phyloP scores from a whole-genome alignment of 2,113 vertebrate genomes.

The Nerophis lumbriciformis region DNA sequence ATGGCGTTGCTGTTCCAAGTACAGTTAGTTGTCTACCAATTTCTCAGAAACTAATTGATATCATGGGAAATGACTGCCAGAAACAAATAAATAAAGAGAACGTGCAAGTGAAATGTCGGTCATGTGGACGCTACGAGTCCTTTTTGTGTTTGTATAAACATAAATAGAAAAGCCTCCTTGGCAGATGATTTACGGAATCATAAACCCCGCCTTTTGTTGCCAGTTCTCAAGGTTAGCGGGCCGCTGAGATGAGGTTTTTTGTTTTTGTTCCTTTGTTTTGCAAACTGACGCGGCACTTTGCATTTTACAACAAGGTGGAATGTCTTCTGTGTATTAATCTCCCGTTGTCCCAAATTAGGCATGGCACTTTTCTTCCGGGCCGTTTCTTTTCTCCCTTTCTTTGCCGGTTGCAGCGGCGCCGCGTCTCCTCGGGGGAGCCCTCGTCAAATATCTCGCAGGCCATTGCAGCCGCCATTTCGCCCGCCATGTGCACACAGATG shows the following conservation, averaged over 20 bases:
- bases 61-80: too few relatives aligned
- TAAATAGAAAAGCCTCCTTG: not conserved
- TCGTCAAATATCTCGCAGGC: slow-evolving; percentile 55
- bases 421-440: slow-evolving; percentile 41
- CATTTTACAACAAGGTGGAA: slow-evolving; percentile 23
- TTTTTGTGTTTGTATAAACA: not conserved
- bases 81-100: too few relatives aligned
- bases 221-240: slow-evolving; percentile 54
- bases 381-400: not conserved
- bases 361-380: not conserved
- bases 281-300: slow-evolving; percentile 39
- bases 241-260: slow-evolving; percentile 23
- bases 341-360: not conserved
- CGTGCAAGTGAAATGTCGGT: too few relatives aligned
- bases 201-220: slow-evolving; percentile 43
- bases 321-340: not conserved
- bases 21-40: too few relatives aligned
- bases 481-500: slow-evolving; percentile 50
- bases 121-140: too few relatives aligned
- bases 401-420: slow-evolving; percentile 8
- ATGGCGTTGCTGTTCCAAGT: too few relatives aligned
- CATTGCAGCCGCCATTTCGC: slow-evolving; percentile 45
- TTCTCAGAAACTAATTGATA: too few relatives aligned
- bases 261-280: slow-evolving; percentile 12
- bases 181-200: slow-evolving; percentile 43